Evolutionary conservation across 2,888 invertebrate species (phyloP), one percentile per base, ranked within the genome.

Genomic region (Epinotia demarniana): DNA sequence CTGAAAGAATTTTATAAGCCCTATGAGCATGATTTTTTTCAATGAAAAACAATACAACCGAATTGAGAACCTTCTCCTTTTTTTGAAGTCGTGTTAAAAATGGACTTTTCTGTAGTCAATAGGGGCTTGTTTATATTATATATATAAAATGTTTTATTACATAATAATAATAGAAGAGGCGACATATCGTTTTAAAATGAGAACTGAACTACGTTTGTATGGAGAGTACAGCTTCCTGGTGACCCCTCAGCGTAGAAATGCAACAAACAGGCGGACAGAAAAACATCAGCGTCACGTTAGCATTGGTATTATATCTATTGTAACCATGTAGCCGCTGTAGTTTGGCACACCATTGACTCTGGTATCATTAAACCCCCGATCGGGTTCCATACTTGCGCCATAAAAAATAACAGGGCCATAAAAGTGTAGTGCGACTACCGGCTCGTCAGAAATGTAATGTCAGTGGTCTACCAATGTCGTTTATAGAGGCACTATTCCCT

Each of bases 341-440:
- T 81, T 81, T 79, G 81, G 78, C 77, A 75, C 77, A 61, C 69
- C 76, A 79, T 79, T 78, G 78, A 73, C 79, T 77, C 73, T 69
- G 75, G 69, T 66, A 63, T 76, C 77, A 75, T 76, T 77, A 79
- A 75, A 77, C 71, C 78, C 77, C 77, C 81, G 78, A 79, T 81
- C 79, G 79, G 72, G 82, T 80, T 72, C 78, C 71, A 58, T 87
- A 87, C 84, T 85, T 85, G 85, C 84, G 81, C 85, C 87, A 91
- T 91, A 91, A 91, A 91, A 91, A 91, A 90, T 90, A 91, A 91
- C 89, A 87, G 87, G 86, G 79, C 81, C 72, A 84, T 89, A 88
- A 90, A 88, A 86, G 78, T 82, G 80, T 80, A 80, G 82, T 82
- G 82, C 79, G 81, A 79, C 80, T 80, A 84, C 83, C 83, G 75